Evolutionary conservation across 2,113 vertebrate species (phyloP), one percentile per base, ranked within the genome.

Genomic region (Cheirogaleus medius): DNA sequence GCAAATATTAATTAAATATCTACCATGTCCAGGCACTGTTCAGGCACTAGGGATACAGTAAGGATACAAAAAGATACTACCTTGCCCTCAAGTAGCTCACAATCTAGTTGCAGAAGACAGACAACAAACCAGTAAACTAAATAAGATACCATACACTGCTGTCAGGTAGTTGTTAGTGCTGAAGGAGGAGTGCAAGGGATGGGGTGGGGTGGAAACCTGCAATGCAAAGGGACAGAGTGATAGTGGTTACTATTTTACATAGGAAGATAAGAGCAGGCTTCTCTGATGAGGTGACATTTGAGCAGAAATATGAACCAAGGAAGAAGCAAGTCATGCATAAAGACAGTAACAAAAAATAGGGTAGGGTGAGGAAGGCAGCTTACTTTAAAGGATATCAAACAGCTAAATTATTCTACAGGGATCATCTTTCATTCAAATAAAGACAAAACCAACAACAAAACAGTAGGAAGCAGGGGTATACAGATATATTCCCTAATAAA

Each of bases 221-320:
- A 54, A 49, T 54, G 52, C 49, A 49, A 20, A 69, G 47, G n/a
- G 82, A 66, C 11, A 18, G 1, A 69, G 11, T 11, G 29, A 52
- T 0, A 37, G 47, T 18, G 15, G 27, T 42, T 81, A 54, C 58
- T 60, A 11, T 56, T 95, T 85, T 52, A 49, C 1, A 54, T 0
- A 78, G 34, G 17, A 11, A 89, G 25, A 52, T 68, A 34, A 77
- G 10, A 87, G 66, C 17, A 71, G 83, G 34, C 56, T 78, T 80
- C 82, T 94, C 56, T 80, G 44, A 47, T 10, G 58, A 91, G 34
- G n/a, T 49, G 84, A 92, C 44, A 90, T 64, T 3, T 69, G 64
- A 95, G 97, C 63, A 92, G 87, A 95, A 87, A 92, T 60, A 90
- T 18, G 20, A 90, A 71, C 66, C 68, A 86, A 83, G 32, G 85